phyloP scores from a whole-genome alignment of 1,140 invertebrate genomes.

The Neodiprion virginianus region DNA sequence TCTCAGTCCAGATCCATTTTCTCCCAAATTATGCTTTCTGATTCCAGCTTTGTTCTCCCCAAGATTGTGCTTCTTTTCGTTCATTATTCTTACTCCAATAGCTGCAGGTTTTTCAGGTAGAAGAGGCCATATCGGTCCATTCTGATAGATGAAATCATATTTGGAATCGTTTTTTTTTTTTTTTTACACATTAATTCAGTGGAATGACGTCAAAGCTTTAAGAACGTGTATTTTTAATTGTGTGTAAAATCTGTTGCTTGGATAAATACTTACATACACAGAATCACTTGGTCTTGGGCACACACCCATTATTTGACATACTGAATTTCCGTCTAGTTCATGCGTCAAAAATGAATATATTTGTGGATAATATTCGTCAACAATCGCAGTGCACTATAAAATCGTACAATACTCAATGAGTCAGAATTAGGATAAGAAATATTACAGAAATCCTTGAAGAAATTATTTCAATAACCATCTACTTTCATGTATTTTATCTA shows the following conservation, averaged over 20 bases:
- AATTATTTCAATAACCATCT: too few relatives aligned
- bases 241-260: constrained; percentile 7
- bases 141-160: constrained; percentile 37
- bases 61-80: constrained; percentile 34
- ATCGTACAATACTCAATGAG: constrained; percentile 23
- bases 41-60: constrained; percentile 48
- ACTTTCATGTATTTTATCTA: too few relatives aligned
- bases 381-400: constrained; percentile 66
- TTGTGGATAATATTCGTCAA: constrained; percentile 77
- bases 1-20: constrained; percentile 46
- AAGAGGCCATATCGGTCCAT: constrained; percentile 64
- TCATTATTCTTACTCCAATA: constrained; percentile 52
- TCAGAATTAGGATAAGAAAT: constrained; percentile 6
- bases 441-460: not conserved
- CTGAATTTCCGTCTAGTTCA: constrained; percentile 70
- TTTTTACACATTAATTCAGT: too few relatives aligned
- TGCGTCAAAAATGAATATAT: constrained; percentile 77
- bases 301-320: constrained; percentile 76
- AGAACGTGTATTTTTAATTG: too few relatives aligned
- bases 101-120: constrained; percentile 55
- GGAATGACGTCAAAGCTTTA: not conserved
- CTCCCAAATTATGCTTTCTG: constrained; percentile 41
- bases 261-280: constrained; percentile 34
- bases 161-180: not conserved
- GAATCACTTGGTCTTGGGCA: constrained; percentile 62